A percentile compares a stretch with the other conserved stretches of the same genome.
Conservation (phyloP, 2,797 vertebrate species). For the Sebastes baramenuke region DNA sequence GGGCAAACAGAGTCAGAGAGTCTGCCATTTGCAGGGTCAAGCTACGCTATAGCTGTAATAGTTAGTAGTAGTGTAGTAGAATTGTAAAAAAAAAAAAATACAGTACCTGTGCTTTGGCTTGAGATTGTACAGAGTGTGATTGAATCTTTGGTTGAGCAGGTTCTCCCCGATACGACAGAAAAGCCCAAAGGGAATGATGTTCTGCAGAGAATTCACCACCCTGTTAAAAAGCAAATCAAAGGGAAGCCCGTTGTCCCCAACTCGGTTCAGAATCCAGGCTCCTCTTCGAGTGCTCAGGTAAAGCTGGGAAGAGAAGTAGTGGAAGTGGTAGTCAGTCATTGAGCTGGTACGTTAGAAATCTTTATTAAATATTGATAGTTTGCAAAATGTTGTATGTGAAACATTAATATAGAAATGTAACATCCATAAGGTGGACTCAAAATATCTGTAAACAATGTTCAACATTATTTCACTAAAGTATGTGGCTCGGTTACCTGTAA, state of each 20-base stretch:
- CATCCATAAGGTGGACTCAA: background rate
- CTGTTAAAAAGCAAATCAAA: constrained; percentile 65
- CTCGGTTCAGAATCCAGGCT: constrained; percentile 82
- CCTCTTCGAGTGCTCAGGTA: constrained; percentile 86
- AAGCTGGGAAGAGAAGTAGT: constrained; percentile 62
- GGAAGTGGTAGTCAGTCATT: background rate
- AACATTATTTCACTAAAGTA: background rate
- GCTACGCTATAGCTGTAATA: background rate
- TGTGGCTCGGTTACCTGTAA: background rate
- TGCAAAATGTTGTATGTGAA: too few relatives aligned
- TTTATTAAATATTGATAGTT: background rate
- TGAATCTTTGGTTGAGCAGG: constrained; percentile 71
- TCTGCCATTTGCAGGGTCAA: background rate
- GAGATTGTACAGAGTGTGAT: constrained; percentile 82
- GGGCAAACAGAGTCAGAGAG: background rate
- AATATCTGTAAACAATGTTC: background rate
- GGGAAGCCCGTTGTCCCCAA: constrained; percentile 76
- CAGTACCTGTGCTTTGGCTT: constrained; percentile 91
- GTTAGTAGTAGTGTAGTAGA: background rate
- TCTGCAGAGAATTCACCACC: accelerated
- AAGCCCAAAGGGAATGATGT: constrained; percentile 53
- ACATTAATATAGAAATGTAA: background rate
- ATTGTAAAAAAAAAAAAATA: background rate
- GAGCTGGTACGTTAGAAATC: background rate
- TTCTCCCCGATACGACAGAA: constrained; percentile 59